Evolutionary conservation across 2,888 invertebrate genomes (phyloP), one percentile per base, ranked within the genome.

Genomic region (Cancer borealis): DNA sequence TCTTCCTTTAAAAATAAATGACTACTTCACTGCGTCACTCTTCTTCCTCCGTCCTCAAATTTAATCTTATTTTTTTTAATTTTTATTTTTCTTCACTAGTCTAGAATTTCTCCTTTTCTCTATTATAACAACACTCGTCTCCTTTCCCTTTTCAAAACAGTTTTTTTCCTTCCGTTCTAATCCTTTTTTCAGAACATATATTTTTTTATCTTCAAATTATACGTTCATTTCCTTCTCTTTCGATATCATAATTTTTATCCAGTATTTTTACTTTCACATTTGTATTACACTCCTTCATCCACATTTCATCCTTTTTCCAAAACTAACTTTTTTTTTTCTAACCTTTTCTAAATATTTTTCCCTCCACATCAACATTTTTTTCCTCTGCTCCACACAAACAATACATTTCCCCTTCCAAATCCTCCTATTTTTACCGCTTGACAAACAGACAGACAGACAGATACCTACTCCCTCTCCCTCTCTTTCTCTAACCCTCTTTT

Each of bases 401-500:
- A 73, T 73, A 73, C 26, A 6, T 73, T 73, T 73, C n/a, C 21
- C n/a, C n/a, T 73, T n/a, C 73, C n/a, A 0, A n/a, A 17, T 66
- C n/a, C 66, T 66, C 66, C n/a, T n/a, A 17, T 54, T 17, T 66
- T 66, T 17, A 0, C 66, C 66, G 0, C 17, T 66, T 66, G 17
- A 17, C 66, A 66, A 14, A n/a, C 66, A 21, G 17, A 12, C 66
- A 5, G 4, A 49, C 49, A 49, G 10, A 10, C 49, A 6, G 12
- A 49, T 12, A 17, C 73, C n/a, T n/a, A n/a, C 73, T 73, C 73
- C n/a, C 73, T 73, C 73, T n/a, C 73, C n/a, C 73, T n/a, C 73
- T 73, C 73, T 73, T n/a, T 73, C 73, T 73, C n/a, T 73, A 21
- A n/a, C 73, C n/a, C 73, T n/a, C 73, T 73, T 26, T 73, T 21